These are phyloP conservation scores for Centroberyx gerrardi DNA, from an alignment of 2,797 vertebrate genomes.

Conservation along the genomic window DNA sequence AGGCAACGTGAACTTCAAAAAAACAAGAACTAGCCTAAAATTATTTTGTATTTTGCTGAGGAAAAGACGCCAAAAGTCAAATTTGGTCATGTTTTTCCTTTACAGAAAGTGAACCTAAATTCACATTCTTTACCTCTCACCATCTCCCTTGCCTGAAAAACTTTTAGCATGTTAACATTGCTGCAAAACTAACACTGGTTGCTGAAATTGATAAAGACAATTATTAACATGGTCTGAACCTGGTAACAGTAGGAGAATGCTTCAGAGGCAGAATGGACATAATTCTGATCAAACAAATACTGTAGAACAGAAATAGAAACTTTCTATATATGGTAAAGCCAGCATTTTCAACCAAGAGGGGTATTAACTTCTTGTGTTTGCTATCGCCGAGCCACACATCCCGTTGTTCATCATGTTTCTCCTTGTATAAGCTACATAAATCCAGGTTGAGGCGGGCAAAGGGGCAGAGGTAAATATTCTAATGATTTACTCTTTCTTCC, in stretches of 20 bases:
- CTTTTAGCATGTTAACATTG: too few species aligned
- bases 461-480: slow-evolving; percentile 17
- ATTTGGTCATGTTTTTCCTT: background rate
- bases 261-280: background rate
- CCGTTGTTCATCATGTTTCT: background rate
- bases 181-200: too few species aligned
- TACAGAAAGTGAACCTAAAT: slow-evolving; percentile 1
- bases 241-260: background rate
- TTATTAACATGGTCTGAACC: background rate
- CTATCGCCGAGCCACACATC: background rate
- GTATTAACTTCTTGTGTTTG: background rate
- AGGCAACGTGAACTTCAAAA: background rate
- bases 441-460: background rate
- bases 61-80: background rate
- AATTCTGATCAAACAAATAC: slow-evolving; percentile 47
- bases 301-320: slow-evolving; percentile 40
- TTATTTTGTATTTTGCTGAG: background rate
- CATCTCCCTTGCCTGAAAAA: too few species aligned
- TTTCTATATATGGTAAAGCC: slow-evolving; percentile 10
- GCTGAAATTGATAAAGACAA: background rate
- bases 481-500: background rate
- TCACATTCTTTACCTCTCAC: background rate
- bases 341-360: too few species aligned
- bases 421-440: slow-evolving; percentile 1
- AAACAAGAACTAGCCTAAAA: background rate